Percentiles rank a stretch among this genome's conserved stretches.
These are phyloP conservation scores for Ips typographus DNA, from an alignment of 1,140 invertebrate species.

Conservation along the genomic window DNA sequence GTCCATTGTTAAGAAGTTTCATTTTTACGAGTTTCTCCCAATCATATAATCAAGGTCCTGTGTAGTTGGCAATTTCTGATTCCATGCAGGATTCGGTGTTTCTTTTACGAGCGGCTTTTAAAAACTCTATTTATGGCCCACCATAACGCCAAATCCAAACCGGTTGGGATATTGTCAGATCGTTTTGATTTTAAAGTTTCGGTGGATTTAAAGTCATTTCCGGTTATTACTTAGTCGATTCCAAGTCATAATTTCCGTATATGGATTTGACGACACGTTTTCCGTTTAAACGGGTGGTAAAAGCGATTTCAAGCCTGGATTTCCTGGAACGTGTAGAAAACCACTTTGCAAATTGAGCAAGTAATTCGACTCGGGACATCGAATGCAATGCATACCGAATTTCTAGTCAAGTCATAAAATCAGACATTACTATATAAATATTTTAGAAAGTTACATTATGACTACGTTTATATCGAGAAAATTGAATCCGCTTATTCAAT, in stretches of 20 bases:
- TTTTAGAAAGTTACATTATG: no score
- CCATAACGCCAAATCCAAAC: no score
- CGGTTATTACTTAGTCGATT: background rate
- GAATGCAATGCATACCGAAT: background rate
- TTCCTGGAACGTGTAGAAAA: conserved; percentile 15
- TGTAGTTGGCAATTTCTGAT: conserved; percentile 9
- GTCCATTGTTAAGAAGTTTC: conserved; percentile 20
- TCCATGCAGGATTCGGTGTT: conserved; percentile 3
- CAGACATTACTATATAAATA: no score
- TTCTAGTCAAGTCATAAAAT: background rate
- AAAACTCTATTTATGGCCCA: background rate
- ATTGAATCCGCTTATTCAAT: no score
- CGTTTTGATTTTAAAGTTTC: no score
- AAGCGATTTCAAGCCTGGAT: background rate
- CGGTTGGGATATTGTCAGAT: no score
- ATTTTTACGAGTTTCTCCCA: conserved; percentile 25
- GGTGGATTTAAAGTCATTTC: background rate
- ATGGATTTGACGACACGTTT: background rate
- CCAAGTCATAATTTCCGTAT: background rate
- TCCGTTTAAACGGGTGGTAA: background rate
- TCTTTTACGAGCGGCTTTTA: background rate
- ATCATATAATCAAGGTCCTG: conserved; percentile 20
- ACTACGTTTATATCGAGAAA: no score
- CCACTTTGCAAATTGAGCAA: conserved; percentile 17
- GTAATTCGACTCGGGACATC: conserved; percentile 9